Percentiles rank a stretch among this genome's conserved stretches.
These are phyloP conservation scores for Clarias gariepinus DNA, from an alignment of 2,113 vertebrate species.

Conservation along the genomic window DNA sequence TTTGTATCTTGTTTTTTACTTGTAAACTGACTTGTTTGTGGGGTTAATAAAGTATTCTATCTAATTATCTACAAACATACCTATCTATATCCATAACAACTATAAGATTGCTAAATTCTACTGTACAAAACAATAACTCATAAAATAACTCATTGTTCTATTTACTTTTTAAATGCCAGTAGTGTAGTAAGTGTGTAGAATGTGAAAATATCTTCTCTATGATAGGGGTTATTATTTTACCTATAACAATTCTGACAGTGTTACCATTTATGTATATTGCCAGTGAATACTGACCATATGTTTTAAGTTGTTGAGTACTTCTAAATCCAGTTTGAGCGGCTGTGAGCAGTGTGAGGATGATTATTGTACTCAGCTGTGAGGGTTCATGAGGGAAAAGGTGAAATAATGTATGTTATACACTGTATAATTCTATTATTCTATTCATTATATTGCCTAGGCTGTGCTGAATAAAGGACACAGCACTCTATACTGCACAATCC, in stretches of 20 bases:
- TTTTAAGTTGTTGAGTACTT: constrained; percentile 65
- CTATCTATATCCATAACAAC: neutral
- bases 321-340: constrained; percentile 59
- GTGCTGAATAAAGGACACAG: too few species aligned
- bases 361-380: constrained; percentile 58
- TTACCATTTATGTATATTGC: neutral
- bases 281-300: constrained; percentile 57
- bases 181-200: neutral
- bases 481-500: too few species aligned
- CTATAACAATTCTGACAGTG: neutral
- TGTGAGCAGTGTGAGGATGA: constrained; percentile 70
- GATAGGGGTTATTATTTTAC: neutral
- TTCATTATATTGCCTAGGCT: too few species aligned
- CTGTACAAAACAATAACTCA: neutral
- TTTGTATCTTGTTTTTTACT: too few species aligned
- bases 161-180: neutral
- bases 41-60: too few species aligned
- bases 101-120: neutral
- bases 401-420: neutral
- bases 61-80: too few species aligned
- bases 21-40: too few species aligned
- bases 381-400: constrained; percentile 31
- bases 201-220: neutral
- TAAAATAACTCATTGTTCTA: too few species aligned
- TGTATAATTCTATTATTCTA: neutral